These are phyloP conservation scores for Cloeon dipterum DNA, from an alignment of 2,888 invertebrate genomes.

Conservation along the genomic window DNA sequence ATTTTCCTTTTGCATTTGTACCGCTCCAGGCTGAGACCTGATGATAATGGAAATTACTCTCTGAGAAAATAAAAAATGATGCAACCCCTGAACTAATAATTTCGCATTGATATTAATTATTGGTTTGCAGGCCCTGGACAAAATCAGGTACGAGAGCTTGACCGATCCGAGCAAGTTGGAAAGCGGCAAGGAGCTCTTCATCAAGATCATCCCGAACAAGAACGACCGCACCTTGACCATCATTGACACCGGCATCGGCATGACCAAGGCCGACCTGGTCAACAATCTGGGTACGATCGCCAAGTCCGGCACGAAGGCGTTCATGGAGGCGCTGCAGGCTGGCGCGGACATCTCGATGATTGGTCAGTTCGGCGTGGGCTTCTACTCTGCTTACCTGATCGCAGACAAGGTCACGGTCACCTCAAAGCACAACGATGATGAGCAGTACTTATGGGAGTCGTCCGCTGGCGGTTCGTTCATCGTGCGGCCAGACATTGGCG, in stretches of 20 bases:
- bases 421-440: conserved; percentile 95
- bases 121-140: conserved; percentile 60
- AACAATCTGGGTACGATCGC: conserved; percentile 98
- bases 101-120: too few species aligned
- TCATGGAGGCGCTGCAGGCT: conserved; percentile 98
- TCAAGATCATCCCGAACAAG: conserved; percentile 93
- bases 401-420: conserved; percentile 82
- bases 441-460: conserved; percentile 96
- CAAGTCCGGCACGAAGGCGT: conserved; percentile 99
- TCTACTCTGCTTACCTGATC: conserved; percentile 94
- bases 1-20: too few species aligned
- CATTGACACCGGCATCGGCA: conserved; percentile 88
- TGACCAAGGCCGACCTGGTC: conserved; percentile 98
- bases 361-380: conserved; percentile 99
- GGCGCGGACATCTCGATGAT: conserved; percentile 99
- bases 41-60: too few species aligned
- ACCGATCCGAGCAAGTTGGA: conserved; percentile 90
- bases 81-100: too few species aligned
- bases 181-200: conserved; percentile 78
- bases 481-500: conserved; percentile 49
- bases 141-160: conserved; percentile 88
- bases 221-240: conserved; percentile 86
- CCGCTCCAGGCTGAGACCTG: too few species aligned
- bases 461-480: conserved; percentile 97
- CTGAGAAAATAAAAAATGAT: too few species aligned